phyloP scores from a whole-genome alignment of 2,888 invertebrate genomes.

The Agrochola lychnidis region DNA sequence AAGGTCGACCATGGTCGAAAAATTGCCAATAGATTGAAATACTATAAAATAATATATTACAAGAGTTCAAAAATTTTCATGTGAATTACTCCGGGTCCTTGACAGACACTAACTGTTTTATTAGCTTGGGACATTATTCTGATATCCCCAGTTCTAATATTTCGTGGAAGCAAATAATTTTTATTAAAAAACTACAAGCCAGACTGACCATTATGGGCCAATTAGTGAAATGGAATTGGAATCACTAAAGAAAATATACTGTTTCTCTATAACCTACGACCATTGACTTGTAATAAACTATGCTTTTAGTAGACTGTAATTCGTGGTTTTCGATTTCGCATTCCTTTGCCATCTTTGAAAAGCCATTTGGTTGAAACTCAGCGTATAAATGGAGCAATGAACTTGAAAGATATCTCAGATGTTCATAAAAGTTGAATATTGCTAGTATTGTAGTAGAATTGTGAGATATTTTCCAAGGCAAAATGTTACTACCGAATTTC shows the following conservation, averaged over 20 bases:
- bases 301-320: constrained; percentile 37
- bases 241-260: constrained; percentile 41
- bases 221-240: constrained; percentile 71
- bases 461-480: constrained; percentile 23
- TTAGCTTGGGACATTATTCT: constrained; percentile 11
- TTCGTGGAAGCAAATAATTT: constrained; percentile 41
- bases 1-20: constrained; percentile 2
- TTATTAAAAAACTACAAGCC: constrained; percentile 30
- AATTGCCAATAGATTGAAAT: not conserved
- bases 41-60: constrained; percentile 13
- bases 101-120: constrained; percentile 12
- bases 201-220: constrained; percentile 63
- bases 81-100: not conserved
- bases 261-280: constrained; percentile 36
- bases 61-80: not conserved
- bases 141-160: constrained; percentile 9
- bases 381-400: constrained; percentile 15
- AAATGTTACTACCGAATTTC: constrained; percentile 28
- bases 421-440: constrained; percentile 4
- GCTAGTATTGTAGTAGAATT: not conserved
- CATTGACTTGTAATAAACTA: constrained; percentile 45
- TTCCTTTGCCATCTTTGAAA: constrained; percentile 6
- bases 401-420: constrained; percentile 5
- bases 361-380: constrained; percentile 17
- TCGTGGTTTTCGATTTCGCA: constrained; percentile 15